Base-by-base conservation (phyloP, 2,113 vertebrate species). In the Pavo muticus region DNA sequence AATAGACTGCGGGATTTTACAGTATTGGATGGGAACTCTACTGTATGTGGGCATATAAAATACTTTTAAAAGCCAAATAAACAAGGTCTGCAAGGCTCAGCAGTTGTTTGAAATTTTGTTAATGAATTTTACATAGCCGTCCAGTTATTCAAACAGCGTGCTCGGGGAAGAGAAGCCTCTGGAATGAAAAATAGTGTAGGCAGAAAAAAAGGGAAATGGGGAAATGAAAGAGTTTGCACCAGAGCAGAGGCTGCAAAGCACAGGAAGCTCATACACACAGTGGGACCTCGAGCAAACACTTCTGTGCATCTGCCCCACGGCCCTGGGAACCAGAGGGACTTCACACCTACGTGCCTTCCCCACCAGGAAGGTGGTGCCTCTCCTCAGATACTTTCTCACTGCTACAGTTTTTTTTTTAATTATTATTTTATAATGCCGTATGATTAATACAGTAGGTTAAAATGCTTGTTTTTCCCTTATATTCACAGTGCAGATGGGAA, bases 151-250 rank as follows among this genome's bases (percentile, higher is more conserved):
- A 1, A 88, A 30, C 14, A 23, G 54, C 19, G 50, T 0, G 2
- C 50, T 81, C 32, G 48, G 68, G n/a, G 45, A 37, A 77, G 50
- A 88, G 73, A 87, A 93, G n/a, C 21, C 88, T 95, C 69, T 91
- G 65, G 73, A 93, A 91, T 29, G 45, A 86, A 83, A 92, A 63
- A 48, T 19, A 14, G 12, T 16, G 6, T 9, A 30, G 56, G 9
- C 11, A 91, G 35, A n/a, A 40, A 48, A 13, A 61, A 80, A 45
- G 8, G 23, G 37, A 8, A 65, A 45, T 5, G 14, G 32, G 37
- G 59, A 61, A 70, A 48, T 45, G 56, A 54, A 70, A 57, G 45
- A 84, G 63, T 60, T 1, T 68, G 59, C 32, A 42, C 60, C 35
- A 69, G 47, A 84, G 71, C 35, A 80, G 72, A 65, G 32, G 63